Evolutionary conservation across 92 coral and sea anemone genomes (phyloP).

Genomic region (Porites rus): DNA sequence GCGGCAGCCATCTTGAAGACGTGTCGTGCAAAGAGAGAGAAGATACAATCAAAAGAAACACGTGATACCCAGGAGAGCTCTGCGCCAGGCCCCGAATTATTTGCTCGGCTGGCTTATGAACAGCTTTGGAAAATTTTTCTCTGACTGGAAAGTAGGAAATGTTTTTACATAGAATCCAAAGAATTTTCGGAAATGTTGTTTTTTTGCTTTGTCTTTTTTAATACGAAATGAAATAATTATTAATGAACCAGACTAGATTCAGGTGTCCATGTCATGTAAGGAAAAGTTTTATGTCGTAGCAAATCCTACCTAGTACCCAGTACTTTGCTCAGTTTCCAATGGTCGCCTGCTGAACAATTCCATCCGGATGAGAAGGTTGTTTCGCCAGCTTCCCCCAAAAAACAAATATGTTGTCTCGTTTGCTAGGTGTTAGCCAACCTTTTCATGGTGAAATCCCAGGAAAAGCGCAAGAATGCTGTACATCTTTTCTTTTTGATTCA

Average conservation of each 20-base stretch:
- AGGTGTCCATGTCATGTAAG: too few relatives aligned
- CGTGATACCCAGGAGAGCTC: constrained; percentile 61
- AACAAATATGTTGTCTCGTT: constrained; percentile 47
- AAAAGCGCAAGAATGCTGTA: constrained; percentile 2
- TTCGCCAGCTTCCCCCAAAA: not conserved
- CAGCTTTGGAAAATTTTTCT: not conserved
- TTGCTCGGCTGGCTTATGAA: not conserved
- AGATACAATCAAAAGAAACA: constrained; percentile 43
- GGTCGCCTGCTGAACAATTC: constrained; percentile 24
- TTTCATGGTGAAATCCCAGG: not conserved
- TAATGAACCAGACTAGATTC: too few relatives aligned
- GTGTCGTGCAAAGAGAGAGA: constrained; percentile 91
- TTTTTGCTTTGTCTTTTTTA: too few relatives aligned
- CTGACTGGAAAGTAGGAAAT: too few relatives aligned
- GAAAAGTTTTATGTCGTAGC: too few relatives aligned
- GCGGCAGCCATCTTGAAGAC: constrained; percentile 98
- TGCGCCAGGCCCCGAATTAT: constrained; percentile 23
- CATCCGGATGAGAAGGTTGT: not conserved
- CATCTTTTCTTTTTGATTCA: constrained; percentile 53
- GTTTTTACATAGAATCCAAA: too few relatives aligned
- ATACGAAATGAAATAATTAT: too few relatives aligned
- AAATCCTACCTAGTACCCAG: not conserved
- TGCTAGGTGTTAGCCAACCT: constrained; percentile 28
- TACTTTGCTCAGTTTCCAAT: not conserved
- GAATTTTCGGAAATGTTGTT: too few relatives aligned